Conservation (phyloP, 2,113 vertebrate genomes). For the Egretta garzetta region DNA sequence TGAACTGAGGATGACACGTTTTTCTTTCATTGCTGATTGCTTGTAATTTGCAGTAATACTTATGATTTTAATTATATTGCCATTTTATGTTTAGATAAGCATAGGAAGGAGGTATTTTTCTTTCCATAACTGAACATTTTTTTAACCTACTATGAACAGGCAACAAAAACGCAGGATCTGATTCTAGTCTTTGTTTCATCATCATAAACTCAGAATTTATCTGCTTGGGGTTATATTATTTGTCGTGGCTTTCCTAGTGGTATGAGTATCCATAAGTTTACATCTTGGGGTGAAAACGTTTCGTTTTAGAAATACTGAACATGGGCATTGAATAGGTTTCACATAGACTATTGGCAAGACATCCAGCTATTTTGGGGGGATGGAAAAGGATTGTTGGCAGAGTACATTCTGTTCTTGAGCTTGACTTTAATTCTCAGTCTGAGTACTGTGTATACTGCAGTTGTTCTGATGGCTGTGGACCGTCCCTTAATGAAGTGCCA, state of each 20-base stretch:
- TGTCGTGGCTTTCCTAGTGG: background rate
- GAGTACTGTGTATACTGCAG: background rate
- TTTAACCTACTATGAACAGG: background rate
- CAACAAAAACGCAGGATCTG: background rate
- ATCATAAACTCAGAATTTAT: background rate
- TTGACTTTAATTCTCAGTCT: background rate
- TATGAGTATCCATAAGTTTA: background rate
- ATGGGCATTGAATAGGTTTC: background rate
- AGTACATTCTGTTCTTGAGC: background rate
- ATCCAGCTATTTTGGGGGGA: background rate
- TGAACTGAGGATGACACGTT: background rate
- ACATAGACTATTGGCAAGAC: background rate
- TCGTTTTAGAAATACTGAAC: background rate
- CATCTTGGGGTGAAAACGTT: background rate
- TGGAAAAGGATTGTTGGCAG: background rate
- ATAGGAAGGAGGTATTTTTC: background rate
- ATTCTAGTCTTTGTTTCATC: background rate
- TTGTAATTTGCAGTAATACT: constrained; percentile 14
- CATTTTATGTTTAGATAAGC: constrained; percentile 14
- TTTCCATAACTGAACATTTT: background rate
- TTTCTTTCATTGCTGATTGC: constrained; percentile 19
- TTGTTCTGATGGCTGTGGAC: background rate
- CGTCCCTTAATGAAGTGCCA: background rate
- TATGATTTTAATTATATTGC: constrained; percentile 16
- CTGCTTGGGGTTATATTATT: background rate